These are phyloP conservation scores for Drosophila cracens DNA, from an alignment of 2,888 invertebrate species.

Conservation along the genomic window DNA sequence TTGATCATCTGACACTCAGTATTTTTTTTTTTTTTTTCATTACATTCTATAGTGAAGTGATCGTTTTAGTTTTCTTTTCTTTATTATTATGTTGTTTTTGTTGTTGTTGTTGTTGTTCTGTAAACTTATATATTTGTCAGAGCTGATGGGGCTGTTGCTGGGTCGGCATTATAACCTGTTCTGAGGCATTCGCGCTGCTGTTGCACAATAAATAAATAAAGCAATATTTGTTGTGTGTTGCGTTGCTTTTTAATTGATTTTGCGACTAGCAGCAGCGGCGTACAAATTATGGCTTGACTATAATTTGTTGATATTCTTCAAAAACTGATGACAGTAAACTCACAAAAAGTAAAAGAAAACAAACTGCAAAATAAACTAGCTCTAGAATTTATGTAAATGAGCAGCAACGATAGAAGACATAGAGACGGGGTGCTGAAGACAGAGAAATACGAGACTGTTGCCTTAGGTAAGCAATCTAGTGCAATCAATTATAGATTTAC, in stretches of 20 bases:
- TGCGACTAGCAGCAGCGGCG: slow-evolving; percentile 52
- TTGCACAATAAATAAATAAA: slow-evolving; percentile 78
- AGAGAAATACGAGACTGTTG: slow-evolving; percentile 3
- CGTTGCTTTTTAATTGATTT: slow-evolving; percentile 76
- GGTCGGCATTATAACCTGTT: slow-evolving; percentile 72
- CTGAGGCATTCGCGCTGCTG: slow-evolving; percentile 56
- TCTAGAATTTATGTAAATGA: slow-evolving; percentile 67
- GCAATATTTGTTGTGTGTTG: slow-evolving; percentile 55
- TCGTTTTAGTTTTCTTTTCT: slow-evolving; percentile 26
- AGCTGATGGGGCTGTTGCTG: slow-evolving; percentile 52
- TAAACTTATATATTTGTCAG: slow-evolving; percentile 23
- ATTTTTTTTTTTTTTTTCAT: slow-evolving; percentile 10
- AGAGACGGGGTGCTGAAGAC: too few species aligned
- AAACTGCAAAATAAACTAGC: slow-evolving; percentile 49
- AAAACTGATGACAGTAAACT: slow-evolving; percentile 69
- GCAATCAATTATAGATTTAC: slow-evolving; percentile 56
- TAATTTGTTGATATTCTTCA: slow-evolving; percentile 67
- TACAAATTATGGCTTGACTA: slow-evolving; percentile 63
- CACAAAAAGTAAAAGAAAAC: slow-evolving; percentile 26
- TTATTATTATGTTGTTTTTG: slow-evolving; percentile 3
- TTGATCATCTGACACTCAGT: slow-evolving; percentile 65
- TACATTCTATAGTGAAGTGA: slow-evolving; percentile 20
- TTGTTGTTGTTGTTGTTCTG: background rate
- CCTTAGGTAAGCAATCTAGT: slow-evolving; percentile 38
- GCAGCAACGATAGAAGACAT: slow-evolving; percentile 4